These are phyloP conservation scores for Plebejus melissa DNA, from an alignment of 2,888 invertebrate species.

Conservation along the genomic window DNA sequence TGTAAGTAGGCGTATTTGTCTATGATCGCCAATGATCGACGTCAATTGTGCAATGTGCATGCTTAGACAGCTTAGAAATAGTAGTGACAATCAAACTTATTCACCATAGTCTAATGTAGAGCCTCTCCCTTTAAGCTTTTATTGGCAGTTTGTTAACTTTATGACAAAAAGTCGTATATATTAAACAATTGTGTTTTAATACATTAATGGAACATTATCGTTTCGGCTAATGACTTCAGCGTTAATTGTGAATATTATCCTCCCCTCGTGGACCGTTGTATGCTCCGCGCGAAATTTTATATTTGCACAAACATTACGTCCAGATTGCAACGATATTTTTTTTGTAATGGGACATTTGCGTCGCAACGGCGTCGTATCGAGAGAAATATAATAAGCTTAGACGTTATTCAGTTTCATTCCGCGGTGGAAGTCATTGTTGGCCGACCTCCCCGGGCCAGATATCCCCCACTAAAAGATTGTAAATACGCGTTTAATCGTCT, in stretches of 20 bases:
- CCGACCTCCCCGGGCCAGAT: slow-evolving; percentile 40
- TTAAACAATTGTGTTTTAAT: not conserved
- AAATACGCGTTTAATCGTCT: slow-evolving; percentile 60
- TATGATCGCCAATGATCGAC: too few species aligned
- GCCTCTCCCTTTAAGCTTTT: not conserved
- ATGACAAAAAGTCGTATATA: not conserved
- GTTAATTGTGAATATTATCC: slow-evolving; percentile 15
- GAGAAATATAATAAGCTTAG: slow-evolving; percentile 58
- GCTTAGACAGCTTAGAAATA: too few species aligned
- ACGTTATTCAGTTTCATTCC: slow-evolving; percentile 55
- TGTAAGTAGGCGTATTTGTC: too few species aligned
- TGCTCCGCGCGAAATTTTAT: slow-evolving; percentile 38
- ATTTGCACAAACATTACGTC: slow-evolving; percentile 39
- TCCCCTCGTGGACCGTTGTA: slow-evolving; percentile 34
- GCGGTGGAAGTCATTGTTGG: slow-evolving; percentile 52
- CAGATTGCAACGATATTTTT: slow-evolving; percentile 46
- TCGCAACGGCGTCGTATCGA: slow-evolving; percentile 52
- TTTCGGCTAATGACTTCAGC: slow-evolving; percentile 6
- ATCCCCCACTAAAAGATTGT: slow-evolving; percentile 41
- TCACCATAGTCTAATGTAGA: not conserved
- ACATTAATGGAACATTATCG: not conserved
- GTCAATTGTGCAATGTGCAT: too few species aligned
- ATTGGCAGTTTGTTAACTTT: not conserved
- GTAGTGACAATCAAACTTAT: too few species aligned
- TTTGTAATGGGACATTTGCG: slow-evolving; percentile 51